A percentile compares a stretch with the other conserved stretches of the same genome.
These are phyloP conservation scores for Cylloceria caligata DNA, from an alignment of 2,888 invertebrate species.

Conservation along the genomic window DNA sequence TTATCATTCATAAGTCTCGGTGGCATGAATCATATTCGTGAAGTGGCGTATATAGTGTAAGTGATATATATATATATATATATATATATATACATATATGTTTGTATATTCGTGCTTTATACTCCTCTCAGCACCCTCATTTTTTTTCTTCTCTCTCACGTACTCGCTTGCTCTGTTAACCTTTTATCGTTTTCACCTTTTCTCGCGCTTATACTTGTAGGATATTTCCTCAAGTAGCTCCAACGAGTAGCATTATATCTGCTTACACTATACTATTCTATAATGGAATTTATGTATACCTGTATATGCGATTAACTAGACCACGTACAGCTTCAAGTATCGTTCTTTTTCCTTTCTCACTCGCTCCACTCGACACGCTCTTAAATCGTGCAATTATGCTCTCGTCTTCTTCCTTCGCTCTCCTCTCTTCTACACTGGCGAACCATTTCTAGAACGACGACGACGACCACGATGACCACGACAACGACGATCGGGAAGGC, in stretches of 20 bases:
- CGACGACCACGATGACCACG: conserved; percentile 49
- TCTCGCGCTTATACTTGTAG: conserved; percentile 8
- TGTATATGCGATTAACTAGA: conserved; percentile 62
- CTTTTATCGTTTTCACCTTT: conserved; percentile 1
- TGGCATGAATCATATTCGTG: conserved; percentile 75
- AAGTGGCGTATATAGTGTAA: conserved; percentile 58
- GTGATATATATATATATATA: not conserved
- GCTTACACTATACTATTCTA: conserved; percentile 14
- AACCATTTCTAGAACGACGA: conserved; percentile 41
- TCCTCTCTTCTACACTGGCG: conserved; percentile 30
- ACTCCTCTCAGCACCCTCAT: conserved; percentile 25
- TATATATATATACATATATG: conserved; percentile 1
- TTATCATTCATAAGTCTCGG: conserved; percentile 76
- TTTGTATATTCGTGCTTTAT: conserved; percentile 33
- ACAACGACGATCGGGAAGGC: conserved; percentile 48
- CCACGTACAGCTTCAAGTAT: conserved; percentile 62
- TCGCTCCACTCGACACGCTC: conserved; percentile 60
- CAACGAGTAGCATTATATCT: conserved; percentile 4
- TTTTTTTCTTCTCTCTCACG: not conserved
- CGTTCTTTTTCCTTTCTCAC: conserved; percentile 48
- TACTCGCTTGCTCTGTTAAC: not conserved
- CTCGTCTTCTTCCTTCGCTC: conserved; percentile 47
- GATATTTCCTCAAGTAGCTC: conserved; percentile 19
- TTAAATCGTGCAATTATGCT: conserved; percentile 67
- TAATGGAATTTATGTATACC: conserved; percentile 10